phyloP scores from a whole-genome alignment of 2,888 invertebrate species.

The Cynaeus angustus region DNA sequence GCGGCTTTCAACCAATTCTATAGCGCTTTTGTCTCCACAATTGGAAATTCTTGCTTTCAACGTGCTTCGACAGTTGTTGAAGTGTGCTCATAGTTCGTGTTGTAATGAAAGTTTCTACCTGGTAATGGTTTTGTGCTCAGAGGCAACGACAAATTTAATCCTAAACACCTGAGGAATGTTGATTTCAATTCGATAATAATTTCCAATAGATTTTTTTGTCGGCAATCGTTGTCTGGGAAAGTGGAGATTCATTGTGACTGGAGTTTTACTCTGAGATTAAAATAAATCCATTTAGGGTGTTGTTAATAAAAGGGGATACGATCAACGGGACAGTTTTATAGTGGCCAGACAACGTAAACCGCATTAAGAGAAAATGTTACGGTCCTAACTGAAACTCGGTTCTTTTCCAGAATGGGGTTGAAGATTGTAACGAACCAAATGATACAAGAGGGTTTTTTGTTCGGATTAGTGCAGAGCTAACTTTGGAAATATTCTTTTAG shows the following conservation, averaged over 20 bases:
- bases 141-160: conserved; percentile 46
- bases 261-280: conserved; percentile 61
- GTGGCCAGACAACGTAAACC: conserved; percentile 57
- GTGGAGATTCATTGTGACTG: conserved; percentile 17
- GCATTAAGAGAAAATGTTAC: conserved; percentile 54
- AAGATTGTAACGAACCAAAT: conserved; percentile 24
- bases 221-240: not conserved
- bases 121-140: conserved; percentile 23
- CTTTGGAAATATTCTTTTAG: not conserved
- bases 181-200: conserved; percentile 27
- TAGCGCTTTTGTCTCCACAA: conserved; percentile 30
- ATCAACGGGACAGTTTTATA: conserved; percentile 66
- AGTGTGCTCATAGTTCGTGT: conserved; percentile 36
- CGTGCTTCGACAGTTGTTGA: conserved; percentile 31
- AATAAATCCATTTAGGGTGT: conserved; percentile 66
- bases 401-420: conserved; percentile 30
- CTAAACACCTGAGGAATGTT: conserved; percentile 48
- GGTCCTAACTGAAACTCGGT: conserved; percentile 34
- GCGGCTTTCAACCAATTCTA: not conserved
- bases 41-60: conserved; percentile 41
- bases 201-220: conserved; percentile 4
- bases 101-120: conserved; percentile 40
- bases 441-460: conserved; percentile 13
- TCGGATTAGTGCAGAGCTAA: not conserved
- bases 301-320: conserved; percentile 64